phyloP scores from a whole-genome alignment of 2,888 invertebrate species.

The Spisula solida region DNA sequence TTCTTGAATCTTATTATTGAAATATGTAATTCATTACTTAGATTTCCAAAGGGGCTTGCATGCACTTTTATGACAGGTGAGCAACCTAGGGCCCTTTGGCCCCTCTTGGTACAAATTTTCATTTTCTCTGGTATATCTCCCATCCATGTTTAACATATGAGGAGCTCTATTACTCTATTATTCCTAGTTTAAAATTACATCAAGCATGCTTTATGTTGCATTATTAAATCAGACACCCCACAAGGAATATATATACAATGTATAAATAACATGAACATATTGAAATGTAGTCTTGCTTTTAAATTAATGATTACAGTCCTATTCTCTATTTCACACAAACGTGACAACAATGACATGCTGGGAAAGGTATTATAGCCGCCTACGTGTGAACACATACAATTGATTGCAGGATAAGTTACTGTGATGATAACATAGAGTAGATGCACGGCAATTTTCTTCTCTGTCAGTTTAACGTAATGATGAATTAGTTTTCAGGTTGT shows the following conservation, averaged over 20 bases:
- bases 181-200: neutral
- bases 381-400: neutral
- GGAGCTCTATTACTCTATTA: neutral
- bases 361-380: neutral
- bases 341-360: conserved; percentile 6
- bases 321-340: neutral
- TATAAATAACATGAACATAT: neutral
- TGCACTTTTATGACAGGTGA: too few relatives aligned
- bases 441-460: neutral
- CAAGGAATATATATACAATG: neutral
- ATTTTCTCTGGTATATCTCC: neutral
- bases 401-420: neutral
- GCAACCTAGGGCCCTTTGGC: too few relatives aligned
- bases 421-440: neutral
- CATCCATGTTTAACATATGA: neutral
- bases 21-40: too few relatives aligned
- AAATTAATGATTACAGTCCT: too few relatives aligned
- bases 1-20: too few relatives aligned
- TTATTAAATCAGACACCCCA: neutral
- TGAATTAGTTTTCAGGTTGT: too few relatives aligned
- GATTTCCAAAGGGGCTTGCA: too few relatives aligned
- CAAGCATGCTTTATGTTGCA: neutral
- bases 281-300: neutral
- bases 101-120: too few relatives aligned
- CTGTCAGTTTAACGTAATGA: neutral